These are phyloP conservation scores for Sturmia bella DNA, from an alignment of 2,888 invertebrate species.

Conservation along the genomic window DNA sequence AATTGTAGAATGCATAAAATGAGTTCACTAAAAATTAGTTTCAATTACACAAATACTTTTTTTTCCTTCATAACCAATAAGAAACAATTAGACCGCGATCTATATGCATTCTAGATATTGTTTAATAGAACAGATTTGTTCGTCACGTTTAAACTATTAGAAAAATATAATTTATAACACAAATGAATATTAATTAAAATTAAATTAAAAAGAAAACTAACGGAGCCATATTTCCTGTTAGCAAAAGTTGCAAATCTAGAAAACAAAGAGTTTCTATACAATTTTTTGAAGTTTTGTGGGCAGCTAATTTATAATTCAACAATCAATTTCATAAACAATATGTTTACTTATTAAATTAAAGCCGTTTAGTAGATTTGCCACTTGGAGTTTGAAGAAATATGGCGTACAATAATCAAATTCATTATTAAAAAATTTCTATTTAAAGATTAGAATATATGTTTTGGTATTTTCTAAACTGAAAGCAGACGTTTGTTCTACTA, in stretches of 20 bases:
- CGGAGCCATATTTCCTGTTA: no score
- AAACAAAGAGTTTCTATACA: no score
- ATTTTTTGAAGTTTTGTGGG: no score
- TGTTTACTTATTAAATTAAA: no score
- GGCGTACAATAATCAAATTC: not conserved
- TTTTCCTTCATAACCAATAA: not conserved
- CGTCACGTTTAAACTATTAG: not conserved
- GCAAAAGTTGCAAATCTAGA: no score
- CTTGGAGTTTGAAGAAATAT: no score
- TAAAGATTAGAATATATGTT: conserved; percentile 16
- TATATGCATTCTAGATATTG: not conserved
- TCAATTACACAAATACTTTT: not conserved
- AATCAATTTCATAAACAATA: no score
- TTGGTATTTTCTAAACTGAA: conserved; percentile 10
- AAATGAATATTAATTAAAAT: not conserved
- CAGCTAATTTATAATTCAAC: no score
- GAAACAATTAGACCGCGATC: not conserved
- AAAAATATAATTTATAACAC: conserved; percentile 18
- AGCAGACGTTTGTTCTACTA: conserved; percentile 26
- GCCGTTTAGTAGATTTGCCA: no score
- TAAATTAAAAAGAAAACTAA: conserved; percentile 2
- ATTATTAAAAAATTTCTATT: conserved; percentile 7
- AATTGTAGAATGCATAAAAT: not conserved
- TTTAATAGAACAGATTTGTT: not conserved
- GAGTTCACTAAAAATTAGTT: not conserved